A percentile compares a stretch with the other conserved stretches of the same genome.
These are phyloP conservation scores for Anser cygnoides DNA, from an alignment of 2,113 vertebrate genomes.

Conservation along the genomic window DNA sequence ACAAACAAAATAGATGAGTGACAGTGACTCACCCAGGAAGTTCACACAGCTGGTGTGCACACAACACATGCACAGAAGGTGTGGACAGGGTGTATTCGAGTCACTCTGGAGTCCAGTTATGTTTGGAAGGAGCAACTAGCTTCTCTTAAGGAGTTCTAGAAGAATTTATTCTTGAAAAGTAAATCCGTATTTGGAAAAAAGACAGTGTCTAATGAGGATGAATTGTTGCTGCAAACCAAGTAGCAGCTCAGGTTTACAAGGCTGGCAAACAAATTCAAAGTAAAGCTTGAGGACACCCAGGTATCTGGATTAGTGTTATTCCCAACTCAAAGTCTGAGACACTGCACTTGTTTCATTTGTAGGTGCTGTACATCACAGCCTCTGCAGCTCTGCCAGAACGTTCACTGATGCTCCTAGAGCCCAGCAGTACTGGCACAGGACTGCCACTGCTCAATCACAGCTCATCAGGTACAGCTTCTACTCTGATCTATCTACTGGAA, in stretches of 20 bases:
- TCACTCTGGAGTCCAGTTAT: background rate
- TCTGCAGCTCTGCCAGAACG: too few species aligned
- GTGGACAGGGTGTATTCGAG: background rate
- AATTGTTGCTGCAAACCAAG: background rate
- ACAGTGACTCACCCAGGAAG: background rate
- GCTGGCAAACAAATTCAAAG: background rate
- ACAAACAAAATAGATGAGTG: background rate
- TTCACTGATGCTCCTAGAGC: too few species aligned
- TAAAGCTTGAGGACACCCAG: background rate
- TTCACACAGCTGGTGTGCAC: background rate
- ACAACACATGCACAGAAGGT: background rate
- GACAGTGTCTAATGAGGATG: background rate
- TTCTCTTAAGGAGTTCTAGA: background rate
- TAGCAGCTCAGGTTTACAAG: background rate
- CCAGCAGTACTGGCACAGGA: too few species aligned
- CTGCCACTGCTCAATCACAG: too few species aligned
- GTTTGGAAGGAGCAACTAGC: background rate
- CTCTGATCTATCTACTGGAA: too few species aligned
- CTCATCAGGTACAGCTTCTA: too few species aligned
- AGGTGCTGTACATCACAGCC: too few species aligned
- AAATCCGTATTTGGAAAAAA: background rate
- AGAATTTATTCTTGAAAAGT: background rate
- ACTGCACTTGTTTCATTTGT: too few species aligned
- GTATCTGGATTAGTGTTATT: background rate
- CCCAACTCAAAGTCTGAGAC: background rate